Conservation (phyloP, 2,888 invertebrate genomes). For the Thecocarcelia acutangulata region DNA sequence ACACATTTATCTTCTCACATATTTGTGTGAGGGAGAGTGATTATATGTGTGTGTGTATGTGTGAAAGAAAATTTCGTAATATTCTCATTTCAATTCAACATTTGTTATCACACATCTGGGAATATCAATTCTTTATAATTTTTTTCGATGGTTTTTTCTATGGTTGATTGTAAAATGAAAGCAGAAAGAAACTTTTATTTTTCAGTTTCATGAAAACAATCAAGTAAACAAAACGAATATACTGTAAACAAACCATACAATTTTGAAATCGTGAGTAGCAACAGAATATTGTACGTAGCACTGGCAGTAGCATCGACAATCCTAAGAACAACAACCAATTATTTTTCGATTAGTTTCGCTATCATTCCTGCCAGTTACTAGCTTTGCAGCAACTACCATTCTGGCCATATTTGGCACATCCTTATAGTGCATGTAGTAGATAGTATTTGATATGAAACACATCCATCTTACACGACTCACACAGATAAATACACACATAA, state of each 20-base stretch:
- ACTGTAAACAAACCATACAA: conserved; percentile 35
- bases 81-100: conserved; percentile 69
- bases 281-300: conserved; percentile 52
- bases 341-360: conserved; percentile 81
- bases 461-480: conserved; percentile 72
- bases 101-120: conserved; percentile 78
- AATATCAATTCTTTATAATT: conserved; percentile 75
- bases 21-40: conserved; percentile 17
- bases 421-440: conserved; percentile 41
- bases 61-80: conserved; percentile 64
- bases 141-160: conserved; percentile 65
- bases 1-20: conserved; percentile 61
- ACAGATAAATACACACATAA: conserved; percentile 65
- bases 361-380: conserved; percentile 75
- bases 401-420: conserved; percentile 75
- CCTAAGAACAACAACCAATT: conserved; percentile 78
- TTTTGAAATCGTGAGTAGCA: conserved; percentile 57
- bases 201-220: conserved; percentile 47
- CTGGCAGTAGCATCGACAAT: conserved; percentile 66
- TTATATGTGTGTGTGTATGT: not conserved
- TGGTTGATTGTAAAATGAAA: conserved; percentile 59
- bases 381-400: conserved; percentile 55
- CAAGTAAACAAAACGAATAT: conserved; percentile 45
- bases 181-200: conserved; percentile 57
- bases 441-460: conserved; percentile 68